Base-by-base conservation (phyloP, 2,113 vertebrate genomes). In the Pangasianodon hypophthalmus region DNA sequence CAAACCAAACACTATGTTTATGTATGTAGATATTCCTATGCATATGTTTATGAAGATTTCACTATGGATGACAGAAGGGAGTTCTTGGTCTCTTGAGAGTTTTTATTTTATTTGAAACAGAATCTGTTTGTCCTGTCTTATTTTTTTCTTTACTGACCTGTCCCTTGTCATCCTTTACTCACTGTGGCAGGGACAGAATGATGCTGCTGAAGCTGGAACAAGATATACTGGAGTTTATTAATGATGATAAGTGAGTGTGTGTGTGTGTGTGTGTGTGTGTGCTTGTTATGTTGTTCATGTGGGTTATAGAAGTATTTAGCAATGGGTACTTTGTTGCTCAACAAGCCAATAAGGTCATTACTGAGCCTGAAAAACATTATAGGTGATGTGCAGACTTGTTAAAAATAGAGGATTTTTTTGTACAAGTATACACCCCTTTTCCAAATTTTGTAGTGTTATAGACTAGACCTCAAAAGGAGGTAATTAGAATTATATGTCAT, bases 181-280 rank as follows among this genome's bases (percentile, higher is more conserved):
- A 90, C 92, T 92, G 86, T 89, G 91, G 89, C 96, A 99, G 98
- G 97, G 98, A 99, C 95, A 96, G 98, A 96, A 99, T 99, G 98
- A 99, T 99, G 98, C 97, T 99, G 96, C 98, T 99, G 92, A 99
- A 99, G 96, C 96, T 99, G 96, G 98, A 99, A 97, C 98, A 99
- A 96, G 98, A 99, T 97, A 99, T 99, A 93, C 97, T 99, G 97
- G 98, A 99, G 93, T 99, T 99, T 94, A 99, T 99, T 93, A 98
- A 96, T 93, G 98, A 99, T 92, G 98, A 97, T 96, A 99, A 97
- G 98, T 99, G 95, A 98, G 97, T 95, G 44, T 81, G 24, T 85
- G 67, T 84, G 29, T 24, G 26, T 48, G 48, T 13, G 44, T n/a
- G 26, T n/a, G 18, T 32, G 41, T 69, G 60, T 50, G 14, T 82